phyloP scores from a whole-genome alignment of 2,797 vertebrate species.

The Taeniopygia guttata region DNA sequence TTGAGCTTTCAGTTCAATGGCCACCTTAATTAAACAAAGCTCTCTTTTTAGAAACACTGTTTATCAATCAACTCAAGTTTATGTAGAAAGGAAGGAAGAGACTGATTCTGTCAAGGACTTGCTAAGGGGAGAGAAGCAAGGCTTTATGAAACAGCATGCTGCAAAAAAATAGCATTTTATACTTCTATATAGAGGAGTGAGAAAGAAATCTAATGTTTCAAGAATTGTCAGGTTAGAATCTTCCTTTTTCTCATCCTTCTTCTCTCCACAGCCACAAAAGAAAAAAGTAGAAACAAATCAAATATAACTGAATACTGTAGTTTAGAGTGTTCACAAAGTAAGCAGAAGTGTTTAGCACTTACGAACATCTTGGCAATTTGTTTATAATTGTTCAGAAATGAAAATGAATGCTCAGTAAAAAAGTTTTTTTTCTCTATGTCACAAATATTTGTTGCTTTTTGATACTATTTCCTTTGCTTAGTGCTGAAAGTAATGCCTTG shows the following conservation, averaged over 20 bases:
- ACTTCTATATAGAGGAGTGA: neutral
- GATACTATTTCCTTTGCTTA: neutral
- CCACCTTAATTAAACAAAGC: neutral
- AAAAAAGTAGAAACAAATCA: neutral
- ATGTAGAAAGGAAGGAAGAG: conserved; percentile 1
- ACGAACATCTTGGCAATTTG: neutral
- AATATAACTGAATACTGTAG: neutral
- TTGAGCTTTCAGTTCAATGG: neutral
- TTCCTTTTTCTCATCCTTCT: neutral
- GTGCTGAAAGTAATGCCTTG: neutral
- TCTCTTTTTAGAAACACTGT: conserved; percentile 4
- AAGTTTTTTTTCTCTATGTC: neutral
- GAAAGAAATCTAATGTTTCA: neutral
- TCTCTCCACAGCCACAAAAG: neutral
- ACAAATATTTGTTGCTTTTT: neutral
- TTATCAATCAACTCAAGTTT: neutral
- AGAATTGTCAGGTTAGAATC: neutral
- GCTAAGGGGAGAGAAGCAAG: neutral
- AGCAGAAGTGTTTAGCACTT: neutral
- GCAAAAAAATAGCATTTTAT: neutral
- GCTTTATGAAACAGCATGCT: neutral
- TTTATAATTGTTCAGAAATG: neutral
- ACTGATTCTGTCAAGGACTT: neutral
- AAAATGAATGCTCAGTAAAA: neutral
- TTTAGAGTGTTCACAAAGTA: neutral